Percentiles rank a stretch among this genome's conserved stretches.
Conservation (phyloP, 2,797 vertebrate genomes). For the Rhyacichthys aspro region DNA sequence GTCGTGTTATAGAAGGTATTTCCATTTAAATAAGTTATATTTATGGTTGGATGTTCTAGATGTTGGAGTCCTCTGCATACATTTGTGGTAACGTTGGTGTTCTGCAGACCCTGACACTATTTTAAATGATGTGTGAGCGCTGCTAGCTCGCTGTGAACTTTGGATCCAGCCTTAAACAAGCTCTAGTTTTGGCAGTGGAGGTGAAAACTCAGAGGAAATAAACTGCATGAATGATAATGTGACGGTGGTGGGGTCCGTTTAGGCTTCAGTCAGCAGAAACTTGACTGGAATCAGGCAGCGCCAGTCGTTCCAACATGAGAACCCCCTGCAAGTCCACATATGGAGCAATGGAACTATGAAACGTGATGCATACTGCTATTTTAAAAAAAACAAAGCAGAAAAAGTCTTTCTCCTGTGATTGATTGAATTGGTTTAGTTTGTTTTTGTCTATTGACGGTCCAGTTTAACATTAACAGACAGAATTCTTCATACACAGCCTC, state of each 20-base stretch:
- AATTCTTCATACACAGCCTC: too few species aligned
- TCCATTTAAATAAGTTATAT: too few species aligned
- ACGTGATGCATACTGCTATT: background rate
- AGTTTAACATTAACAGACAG: too few species aligned
- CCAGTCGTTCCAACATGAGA: conserved; percentile 12
- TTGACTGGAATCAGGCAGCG: conserved; percentile 37
- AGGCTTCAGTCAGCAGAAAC: conserved; percentile 5
- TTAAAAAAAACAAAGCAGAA: too few species aligned
- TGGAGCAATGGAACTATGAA: background rate
- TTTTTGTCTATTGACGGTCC: too few species aligned
- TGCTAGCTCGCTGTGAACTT: conserved; percentile 57
- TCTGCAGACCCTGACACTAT: conserved; percentile 38
- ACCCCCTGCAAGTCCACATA: conserved; percentile 10
- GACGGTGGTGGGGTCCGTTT: background rate
- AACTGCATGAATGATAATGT: conserved; percentile 13
- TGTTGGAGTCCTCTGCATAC: conserved; percentile 54
- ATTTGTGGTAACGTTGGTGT: conserved; percentile 52
- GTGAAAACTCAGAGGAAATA: conserved; percentile 11
- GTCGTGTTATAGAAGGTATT: too few species aligned
- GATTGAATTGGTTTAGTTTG: too few species aligned
- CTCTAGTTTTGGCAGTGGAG: conserved; percentile 50
- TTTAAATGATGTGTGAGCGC: conserved; percentile 64
- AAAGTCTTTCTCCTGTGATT: too few species aligned
- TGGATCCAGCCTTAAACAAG: too few species aligned
- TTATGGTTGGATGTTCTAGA: conserved; percentile 56